phyloP scores from a whole-genome alignment of 2,888 invertebrate species.

The Acanthacorydalis orientalis region DNA sequence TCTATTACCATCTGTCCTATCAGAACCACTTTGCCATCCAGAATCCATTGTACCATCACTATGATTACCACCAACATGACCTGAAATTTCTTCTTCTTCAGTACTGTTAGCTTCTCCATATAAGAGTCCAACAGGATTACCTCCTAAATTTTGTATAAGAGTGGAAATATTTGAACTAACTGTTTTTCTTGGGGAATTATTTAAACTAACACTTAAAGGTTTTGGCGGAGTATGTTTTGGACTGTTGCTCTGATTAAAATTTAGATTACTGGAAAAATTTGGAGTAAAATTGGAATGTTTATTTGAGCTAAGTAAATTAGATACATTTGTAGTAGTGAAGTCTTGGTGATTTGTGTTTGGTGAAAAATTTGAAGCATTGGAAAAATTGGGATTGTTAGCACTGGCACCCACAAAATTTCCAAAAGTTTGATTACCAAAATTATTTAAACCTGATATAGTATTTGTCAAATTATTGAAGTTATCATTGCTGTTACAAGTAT shows the following conservation, averaged over 20 bases:
- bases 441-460: slow-evolving; percentile 25
- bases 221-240: slow-evolving; percentile 17
- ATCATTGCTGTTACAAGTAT: not conserved
- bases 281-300: not conserved
- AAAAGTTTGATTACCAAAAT: slow-evolving; percentile 21
- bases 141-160: slow-evolving; percentile 29
- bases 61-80: slow-evolving; percentile 22
- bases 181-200: slow-evolving; percentile 22
- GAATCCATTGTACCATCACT: slow-evolving; percentile 42
- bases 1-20: slow-evolving; percentile 30
- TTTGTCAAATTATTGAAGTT: slow-evolving; percentile 20
- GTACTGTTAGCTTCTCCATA: slow-evolving; percentile 24
- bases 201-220: slow-evolving; percentile 14
- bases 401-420: slow-evolving; percentile 10
- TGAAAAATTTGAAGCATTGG: not conserved
- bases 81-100: slow-evolving; percentile 21
- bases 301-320: not conserved
- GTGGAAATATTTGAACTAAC: slow-evolving; percentile 29
- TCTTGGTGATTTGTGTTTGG: slow-evolving; percentile 3
- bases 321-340: not conserved
- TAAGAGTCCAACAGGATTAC: slow-evolving; percentile 25
- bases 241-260: slow-evolving; percentile 13
- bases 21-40: slow-evolving; percentile 52
- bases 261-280: slow-evolving; percentile 10
- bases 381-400: slow-evolving; percentile 14